These are phyloP conservation scores for Theonella swinhoei DNA, from an alignment of 37 sponge, comb jelly and placozoan genomes.

Conservation along the genomic window DNA sequence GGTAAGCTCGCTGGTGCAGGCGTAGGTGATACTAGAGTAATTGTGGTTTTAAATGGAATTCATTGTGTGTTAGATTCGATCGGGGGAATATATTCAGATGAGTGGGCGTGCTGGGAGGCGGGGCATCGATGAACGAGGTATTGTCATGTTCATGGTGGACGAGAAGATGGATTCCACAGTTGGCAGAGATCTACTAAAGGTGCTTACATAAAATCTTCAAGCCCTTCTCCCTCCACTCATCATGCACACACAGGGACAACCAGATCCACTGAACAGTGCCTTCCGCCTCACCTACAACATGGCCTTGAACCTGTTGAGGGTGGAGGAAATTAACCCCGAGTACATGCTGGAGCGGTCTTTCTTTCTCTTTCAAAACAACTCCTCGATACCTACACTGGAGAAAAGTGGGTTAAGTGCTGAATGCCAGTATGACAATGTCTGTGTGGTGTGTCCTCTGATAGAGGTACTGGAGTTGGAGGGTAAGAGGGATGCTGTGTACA, in stretches of 20 bases:
- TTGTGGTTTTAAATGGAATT: neutral
- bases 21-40: no score
- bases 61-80: constrained; percentile 67
- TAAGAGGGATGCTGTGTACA: constrained; percentile 69
- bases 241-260: constrained; percentile 66
- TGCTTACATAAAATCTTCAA: constrained; percentile 2
- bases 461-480: constrained; percentile 69
- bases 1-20: constrained; percentile 32
- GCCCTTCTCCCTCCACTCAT: neutral
- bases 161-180: constrained; percentile 93
- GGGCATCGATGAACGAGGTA: constrained; percentile 97
- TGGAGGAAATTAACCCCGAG: constrained; percentile 99
- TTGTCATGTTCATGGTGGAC: constrained; percentile 96
- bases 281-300: constrained; percentile 98
- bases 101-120: constrained; percentile 97
- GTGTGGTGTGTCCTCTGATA: no score
- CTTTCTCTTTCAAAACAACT: constrained; percentile 96
- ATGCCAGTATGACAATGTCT: no score
- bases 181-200: constrained; percentile 77
- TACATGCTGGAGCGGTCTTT: constrained; percentile 97
- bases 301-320: constrained; percentile 96
- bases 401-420: constrained; percentile 55
- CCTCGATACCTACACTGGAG: constrained; percentile 85
- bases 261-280: constrained; percentile 97
- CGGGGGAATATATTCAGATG: constrained; percentile 99